Percentiles rank a stretch among this genome's conserved stretches.
phyloP scores from a whole-genome alignment of 2,797 vertebrate genomes.

The Chromobotia macracanthus region DNA sequence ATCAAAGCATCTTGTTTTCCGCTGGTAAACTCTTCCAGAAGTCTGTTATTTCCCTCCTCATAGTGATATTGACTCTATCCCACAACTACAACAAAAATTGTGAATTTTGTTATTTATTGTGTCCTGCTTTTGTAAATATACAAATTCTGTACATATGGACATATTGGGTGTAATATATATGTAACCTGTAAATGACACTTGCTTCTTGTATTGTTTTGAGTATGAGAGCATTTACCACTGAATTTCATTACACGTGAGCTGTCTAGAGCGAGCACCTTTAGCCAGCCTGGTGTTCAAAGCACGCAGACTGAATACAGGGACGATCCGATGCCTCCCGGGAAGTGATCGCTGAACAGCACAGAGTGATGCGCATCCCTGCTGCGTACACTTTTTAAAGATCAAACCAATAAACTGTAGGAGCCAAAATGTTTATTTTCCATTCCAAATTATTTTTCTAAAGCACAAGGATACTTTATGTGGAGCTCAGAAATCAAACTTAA shows the following conservation, averaged over 20 bases:
- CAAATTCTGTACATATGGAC: slow-evolving; percentile 40
- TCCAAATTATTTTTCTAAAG: slow-evolving; percentile 66
- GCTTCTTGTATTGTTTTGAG: slow-evolving; percentile 22
- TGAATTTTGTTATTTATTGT: slow-evolving; percentile 27
- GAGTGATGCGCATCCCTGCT: slow-evolving; percentile 1
- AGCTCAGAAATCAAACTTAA: slow-evolving; percentile 11
- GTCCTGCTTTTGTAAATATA: slow-evolving; percentile 51
- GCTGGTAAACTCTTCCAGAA: slow-evolving; percentile 10
- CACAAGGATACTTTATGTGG: slow-evolving; percentile 50
- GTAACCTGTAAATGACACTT: slow-evolving; percentile 46
- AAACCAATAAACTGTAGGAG: slow-evolving; percentile 8
- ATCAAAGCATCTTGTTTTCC: slow-evolving; percentile 13
- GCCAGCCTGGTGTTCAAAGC: background rate
- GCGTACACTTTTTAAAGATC: background rate
- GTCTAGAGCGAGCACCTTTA: background rate
- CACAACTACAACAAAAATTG: slow-evolving; percentile 6
- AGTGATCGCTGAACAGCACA: background rate
- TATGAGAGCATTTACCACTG: slow-evolving; percentile 23
- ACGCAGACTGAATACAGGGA: background rate
- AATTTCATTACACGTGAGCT: background rate
- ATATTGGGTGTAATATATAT: slow-evolving; percentile 46
- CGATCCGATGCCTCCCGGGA: slow-evolving; percentile 3
- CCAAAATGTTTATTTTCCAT: slow-evolving; percentile 47
- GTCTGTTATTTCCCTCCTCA: background rate
- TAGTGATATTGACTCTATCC: background rate